A percentile compares a stretch with the other conserved stretches of the same genome.
Evolutionary conservation across 2,113 vertebrate species (phyloP).

Genomic region (Leptocoma aspasia): DNA sequence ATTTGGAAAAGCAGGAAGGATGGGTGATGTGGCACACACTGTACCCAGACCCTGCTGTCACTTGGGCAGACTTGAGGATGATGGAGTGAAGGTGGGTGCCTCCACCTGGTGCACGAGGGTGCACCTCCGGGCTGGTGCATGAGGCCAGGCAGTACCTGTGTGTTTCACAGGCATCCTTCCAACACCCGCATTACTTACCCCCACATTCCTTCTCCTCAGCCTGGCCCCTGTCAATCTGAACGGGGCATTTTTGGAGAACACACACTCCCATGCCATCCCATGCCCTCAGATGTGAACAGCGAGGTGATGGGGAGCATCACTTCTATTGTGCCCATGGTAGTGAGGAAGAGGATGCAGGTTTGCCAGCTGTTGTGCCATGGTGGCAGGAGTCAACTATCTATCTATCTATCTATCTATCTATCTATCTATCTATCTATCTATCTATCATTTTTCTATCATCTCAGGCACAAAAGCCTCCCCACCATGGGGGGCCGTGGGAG

Average conservation of each 20-base stretch:
- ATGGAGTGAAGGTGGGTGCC: neutral
- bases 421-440: neutral
- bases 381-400: neutral
- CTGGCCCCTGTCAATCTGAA: neutral
- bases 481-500: neutral
- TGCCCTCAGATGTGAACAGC: accelerated
- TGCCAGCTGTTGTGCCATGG: neutral
- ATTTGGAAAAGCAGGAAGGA: neutral
- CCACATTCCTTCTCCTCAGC: neutral
- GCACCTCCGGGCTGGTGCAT: accelerated
- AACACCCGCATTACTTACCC: accelerated
- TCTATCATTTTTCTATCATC: neutral
- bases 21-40: accelerated
- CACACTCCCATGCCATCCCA: accelerated
- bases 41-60: neutral
- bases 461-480: neutral
- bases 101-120: too few relatives aligned
- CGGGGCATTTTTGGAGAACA: accelerated
- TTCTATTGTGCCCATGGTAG: accelerated
- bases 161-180: neutral
- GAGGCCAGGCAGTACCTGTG: neutral
- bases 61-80: neutral
- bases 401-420: neutral
- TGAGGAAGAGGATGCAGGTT: neutral
- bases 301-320: accelerated